These are phyloP conservation scores for Calliphora vicina DNA, from an alignment of 1,140 invertebrate species.

Conservation along the genomic window DNA sequence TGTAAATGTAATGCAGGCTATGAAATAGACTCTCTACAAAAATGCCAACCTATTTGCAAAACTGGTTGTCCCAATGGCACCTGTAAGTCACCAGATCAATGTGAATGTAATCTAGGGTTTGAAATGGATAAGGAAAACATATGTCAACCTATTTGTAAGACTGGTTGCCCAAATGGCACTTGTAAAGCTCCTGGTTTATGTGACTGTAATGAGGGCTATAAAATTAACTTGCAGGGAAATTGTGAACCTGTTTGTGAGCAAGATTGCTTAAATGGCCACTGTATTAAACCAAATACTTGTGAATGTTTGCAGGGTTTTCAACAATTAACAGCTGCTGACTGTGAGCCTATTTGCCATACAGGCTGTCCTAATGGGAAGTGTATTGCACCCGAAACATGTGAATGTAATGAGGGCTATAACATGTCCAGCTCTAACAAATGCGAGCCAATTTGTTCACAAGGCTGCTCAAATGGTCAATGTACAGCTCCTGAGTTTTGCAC, in stretches of 20 bases:
- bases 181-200: conserved; percentile 67
- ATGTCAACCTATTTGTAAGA: conserved; percentile 60
- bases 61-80: background rate
- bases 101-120: conserved; percentile 67
- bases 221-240: background rate
- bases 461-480: conserved; percentile 65
- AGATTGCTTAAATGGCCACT: conserved; percentile 54
- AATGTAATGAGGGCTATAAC: conserved; percentile 23
- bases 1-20: conserved; percentile 59
- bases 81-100: conserved; percentile 60
- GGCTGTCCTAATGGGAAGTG: conserved; percentile 20
- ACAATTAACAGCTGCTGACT: conserved; percentile 47
- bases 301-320: conserved; percentile 67
- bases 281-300: conserved; percentile 66
- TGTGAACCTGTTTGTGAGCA: conserved; percentile 64
- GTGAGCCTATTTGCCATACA: conserved; percentile 41
- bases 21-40: conserved; percentile 62
- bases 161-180: conserved; percentile 66
- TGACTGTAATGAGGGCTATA: conserved; percentile 48
- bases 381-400: conserved; percentile 3
- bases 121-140: conserved; percentile 49
- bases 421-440: background rate
- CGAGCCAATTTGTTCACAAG: conserved; percentile 40
- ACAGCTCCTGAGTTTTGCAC: conserved; percentile 63
- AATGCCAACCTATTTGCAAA: conserved; percentile 64